Conservation (phyloP, 1,140 invertebrate species). For the Augochlora pura region DNA sequence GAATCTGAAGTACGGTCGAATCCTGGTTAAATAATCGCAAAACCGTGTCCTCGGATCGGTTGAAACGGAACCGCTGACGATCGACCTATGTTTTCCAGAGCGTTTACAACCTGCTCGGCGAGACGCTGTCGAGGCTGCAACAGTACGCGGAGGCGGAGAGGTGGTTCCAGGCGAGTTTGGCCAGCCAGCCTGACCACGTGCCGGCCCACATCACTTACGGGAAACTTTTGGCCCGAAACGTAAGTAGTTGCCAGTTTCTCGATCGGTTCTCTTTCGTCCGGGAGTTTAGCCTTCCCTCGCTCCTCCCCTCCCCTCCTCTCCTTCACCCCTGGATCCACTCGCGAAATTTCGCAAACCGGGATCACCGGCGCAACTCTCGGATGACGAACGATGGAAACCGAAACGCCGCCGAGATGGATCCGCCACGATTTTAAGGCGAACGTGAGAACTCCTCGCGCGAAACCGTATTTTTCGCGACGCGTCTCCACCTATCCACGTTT, state of each 20-base stretch:
- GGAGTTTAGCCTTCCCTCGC: too few relatives aligned
- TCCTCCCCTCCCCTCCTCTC: too few relatives aligned
- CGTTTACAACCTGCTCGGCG: slow-evolving; percentile 92
- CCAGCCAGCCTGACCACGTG: slow-evolving; percentile 91
- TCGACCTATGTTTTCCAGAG: slow-evolving; percentile 80
- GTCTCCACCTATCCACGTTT: background rate
- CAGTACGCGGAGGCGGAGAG: slow-evolving; percentile 90
- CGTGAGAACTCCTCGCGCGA: background rate
- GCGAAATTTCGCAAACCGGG: slow-evolving; percentile 14
- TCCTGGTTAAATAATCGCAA: too few relatives aligned
- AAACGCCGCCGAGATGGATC: background rate
- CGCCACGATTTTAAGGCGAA: background rate
- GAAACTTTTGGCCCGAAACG: slow-evolving; percentile 93
- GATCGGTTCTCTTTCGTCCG: slow-evolving; percentile 53
- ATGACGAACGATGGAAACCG: background rate
- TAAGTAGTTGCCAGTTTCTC: slow-evolving; percentile 81
- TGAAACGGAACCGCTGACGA: background rate
- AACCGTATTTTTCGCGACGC: background rate
- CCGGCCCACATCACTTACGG: slow-evolving; percentile 95
- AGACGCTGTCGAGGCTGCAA: slow-evolving; percentile 90
- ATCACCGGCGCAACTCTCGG: background rate
- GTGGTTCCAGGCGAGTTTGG: slow-evolving; percentile 90
- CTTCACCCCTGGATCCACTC: too few relatives aligned
- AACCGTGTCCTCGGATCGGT: background rate
- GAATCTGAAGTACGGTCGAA: too few relatives aligned